These are phyloP conservation scores for Macaca mulatta DNA, from an alignment of 2,113 vertebrate species.

Conservation along the genomic window DNA sequence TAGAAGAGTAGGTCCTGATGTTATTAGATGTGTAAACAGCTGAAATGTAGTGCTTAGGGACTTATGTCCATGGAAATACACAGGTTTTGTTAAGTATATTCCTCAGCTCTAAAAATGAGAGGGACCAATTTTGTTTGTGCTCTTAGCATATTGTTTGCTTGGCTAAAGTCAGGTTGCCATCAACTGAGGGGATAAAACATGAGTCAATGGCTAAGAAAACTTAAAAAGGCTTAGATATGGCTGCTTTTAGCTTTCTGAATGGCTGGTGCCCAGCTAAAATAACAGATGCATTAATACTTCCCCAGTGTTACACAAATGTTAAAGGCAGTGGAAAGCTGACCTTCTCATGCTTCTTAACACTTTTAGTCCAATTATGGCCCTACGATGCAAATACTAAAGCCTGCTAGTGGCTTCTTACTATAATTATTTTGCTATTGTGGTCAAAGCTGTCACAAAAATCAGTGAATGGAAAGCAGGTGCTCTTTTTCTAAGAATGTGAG, in stretches of 20 bases:
- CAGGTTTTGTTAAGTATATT: conserved; percentile 76
- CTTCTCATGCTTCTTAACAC: not conserved
- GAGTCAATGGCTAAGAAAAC: conserved; percentile 80
- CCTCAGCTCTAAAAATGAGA: conserved; percentile 72
- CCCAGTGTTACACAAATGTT: conserved; percentile 55
- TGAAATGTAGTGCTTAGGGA: conserved; percentile 66
- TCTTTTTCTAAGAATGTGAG: not conserved
- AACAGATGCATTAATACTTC: conserved; percentile 62
- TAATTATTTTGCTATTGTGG: conserved; percentile 2
- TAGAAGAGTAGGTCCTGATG: conserved; percentile 66
- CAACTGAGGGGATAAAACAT: conserved; percentile 75
- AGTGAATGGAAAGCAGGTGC: not conserved
- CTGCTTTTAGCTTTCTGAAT: conserved; percentile 74
- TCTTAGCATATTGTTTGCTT: conserved; percentile 78
- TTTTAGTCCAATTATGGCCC: conserved; percentile 28
- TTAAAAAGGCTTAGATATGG: conserved; percentile 71
- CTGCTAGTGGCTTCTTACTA: not conserved
- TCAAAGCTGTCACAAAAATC: not conserved
- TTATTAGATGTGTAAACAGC: conserved; percentile 68
- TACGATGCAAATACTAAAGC: not conserved
- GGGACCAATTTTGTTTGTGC: conserved; percentile 75
- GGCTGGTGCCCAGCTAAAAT: conserved; percentile 56
- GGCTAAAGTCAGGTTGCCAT: conserved; percentile 83
- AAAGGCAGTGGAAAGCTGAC: not conserved
- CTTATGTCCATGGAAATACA: conserved; percentile 75